These are phyloP conservation scores for Austrolebias charrua DNA, from an alignment of 2,797 vertebrate species.

Conservation along the genomic window DNA sequence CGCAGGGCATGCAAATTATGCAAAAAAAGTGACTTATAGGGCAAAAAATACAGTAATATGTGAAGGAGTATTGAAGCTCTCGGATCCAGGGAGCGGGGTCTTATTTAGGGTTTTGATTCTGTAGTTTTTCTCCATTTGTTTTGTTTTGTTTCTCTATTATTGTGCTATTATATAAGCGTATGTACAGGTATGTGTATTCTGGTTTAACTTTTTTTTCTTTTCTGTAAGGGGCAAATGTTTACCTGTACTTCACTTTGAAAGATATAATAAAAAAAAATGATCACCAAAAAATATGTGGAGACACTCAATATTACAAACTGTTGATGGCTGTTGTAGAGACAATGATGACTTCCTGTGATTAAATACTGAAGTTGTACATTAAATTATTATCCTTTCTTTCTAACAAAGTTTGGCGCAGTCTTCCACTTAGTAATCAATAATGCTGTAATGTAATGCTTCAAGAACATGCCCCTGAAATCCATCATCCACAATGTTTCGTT, in stretches of 20 bases:
- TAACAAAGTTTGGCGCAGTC: constrained; percentile 33
- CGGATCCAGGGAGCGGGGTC: too few species aligned
- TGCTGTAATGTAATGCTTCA: constrained; percentile 51
- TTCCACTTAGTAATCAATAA: constrained; percentile 45
- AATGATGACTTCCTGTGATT: constrained; percentile 29
- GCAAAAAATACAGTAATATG: too few species aligned
- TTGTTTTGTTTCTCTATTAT: too few species aligned
- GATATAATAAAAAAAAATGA: too few species aligned
- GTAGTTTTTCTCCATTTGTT: neutral
- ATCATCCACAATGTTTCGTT: constrained; percentile 56
- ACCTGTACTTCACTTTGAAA: too few species aligned
- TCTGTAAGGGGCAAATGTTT: too few species aligned
- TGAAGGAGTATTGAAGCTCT: too few species aligned
- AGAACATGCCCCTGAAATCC: constrained; percentile 44
- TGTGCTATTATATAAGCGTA: too few species aligned
- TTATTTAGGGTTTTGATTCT: too few species aligned
- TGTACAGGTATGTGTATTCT: neutral
- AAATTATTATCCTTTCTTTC: constrained; percentile 29
- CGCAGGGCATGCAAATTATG: too few species aligned
- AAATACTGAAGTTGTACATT: constrained; percentile 30
- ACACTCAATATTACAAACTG: constrained; percentile 22
- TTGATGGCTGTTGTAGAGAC: constrained; percentile 26
- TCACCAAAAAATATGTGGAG: constrained; percentile 11
- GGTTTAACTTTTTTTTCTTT: too few species aligned
- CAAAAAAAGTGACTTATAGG: too few species aligned